Evolutionary conservation across 2,888 invertebrate species (phyloP).

Genomic region (Macaria notata): DNA sequence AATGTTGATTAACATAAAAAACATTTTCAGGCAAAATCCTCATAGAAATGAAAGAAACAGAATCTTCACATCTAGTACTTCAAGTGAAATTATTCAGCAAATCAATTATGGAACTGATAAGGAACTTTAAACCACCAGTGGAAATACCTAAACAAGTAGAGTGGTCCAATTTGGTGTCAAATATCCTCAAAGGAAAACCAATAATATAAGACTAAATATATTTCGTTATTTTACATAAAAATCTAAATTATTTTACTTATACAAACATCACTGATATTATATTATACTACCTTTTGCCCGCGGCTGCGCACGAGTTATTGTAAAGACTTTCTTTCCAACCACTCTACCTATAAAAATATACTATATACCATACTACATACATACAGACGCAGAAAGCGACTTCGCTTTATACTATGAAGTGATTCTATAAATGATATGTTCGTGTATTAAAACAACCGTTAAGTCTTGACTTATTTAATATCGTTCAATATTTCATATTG

Average conservation of each 20-base stretch:
- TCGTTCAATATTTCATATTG: slow-evolving; percentile 64
- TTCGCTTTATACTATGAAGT: no score
- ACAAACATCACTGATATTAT: no score
- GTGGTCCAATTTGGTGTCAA: slow-evolving; percentile 69
- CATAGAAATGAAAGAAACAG: slow-evolving; percentile 54
- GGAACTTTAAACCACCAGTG: slow-evolving; percentile 64
- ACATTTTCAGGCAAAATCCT: slow-evolving; percentile 62
- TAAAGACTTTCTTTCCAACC: no score
- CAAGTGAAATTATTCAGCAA: slow-evolving; percentile 60
- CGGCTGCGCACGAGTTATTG: no score
- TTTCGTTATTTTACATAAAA: slow-evolving; percentile 22
- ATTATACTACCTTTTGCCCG: no score
- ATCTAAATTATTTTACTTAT: no score
- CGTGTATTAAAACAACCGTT: slow-evolving; percentile 35
- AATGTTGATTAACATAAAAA: no score
- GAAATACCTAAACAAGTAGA: slow-evolving; percentile 58
- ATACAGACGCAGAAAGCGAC: no score
- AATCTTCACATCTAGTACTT: slow-evolving; percentile 51
- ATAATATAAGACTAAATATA: slow-evolving; percentile 47
- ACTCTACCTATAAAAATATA: no score
- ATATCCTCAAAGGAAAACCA: slow-evolving; percentile 69
- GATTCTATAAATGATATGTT: neutral
- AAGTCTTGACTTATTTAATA: slow-evolving; percentile 65
- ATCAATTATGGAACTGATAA: slow-evolving; percentile 58
- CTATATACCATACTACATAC: no score